Conservation (phyloP, 2,888 invertebrate genomes). For the Stratiomys singularior region DNA sequence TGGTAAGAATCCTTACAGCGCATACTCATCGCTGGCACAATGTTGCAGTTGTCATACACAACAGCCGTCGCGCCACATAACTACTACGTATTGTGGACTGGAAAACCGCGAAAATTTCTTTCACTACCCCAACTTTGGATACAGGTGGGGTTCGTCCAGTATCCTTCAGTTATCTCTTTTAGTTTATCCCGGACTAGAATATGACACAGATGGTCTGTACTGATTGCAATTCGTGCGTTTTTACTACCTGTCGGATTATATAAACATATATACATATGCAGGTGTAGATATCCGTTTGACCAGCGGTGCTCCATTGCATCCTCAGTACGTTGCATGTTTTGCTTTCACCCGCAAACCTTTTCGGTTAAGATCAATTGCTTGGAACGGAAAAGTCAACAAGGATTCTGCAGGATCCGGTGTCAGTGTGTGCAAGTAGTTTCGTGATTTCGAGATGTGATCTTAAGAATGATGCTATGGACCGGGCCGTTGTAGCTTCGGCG, state of each 20-base stretch:
- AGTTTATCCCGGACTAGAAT: constrained; percentile 57
- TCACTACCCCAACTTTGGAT: constrained; percentile 49
- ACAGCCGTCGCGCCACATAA: constrained; percentile 1
- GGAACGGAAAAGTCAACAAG: background rate
- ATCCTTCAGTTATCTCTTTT: constrained; percentile 56
- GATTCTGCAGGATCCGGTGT: background rate
- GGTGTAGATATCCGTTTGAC: constrained; percentile 6
- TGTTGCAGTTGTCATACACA: constrained; percentile 18
- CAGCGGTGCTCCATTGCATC: constrained; percentile 9
- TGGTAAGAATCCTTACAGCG: background rate
- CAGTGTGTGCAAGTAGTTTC: background rate
- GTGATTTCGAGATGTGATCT: constrained; percentile 28
- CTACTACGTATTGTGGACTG: background rate
- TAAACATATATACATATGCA: constrained; percentile 37
- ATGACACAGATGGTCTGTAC: constrained; percentile 56
- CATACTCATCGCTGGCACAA: constrained; percentile 45
- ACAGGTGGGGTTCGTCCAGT: constrained; percentile 57
- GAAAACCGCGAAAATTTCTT: constrained; percentile 30
- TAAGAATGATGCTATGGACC: background rate
- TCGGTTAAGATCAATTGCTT: background rate
- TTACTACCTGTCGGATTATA: constrained; percentile 49
- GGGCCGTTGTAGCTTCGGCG: background rate
- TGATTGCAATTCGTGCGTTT: constrained; percentile 49
- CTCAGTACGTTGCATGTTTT: background rate
- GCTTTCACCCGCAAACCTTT: background rate